Evolutionary conservation across 2,797 vertebrate species (phyloP).

Genomic region (Brachyalestes nurse): DNA sequence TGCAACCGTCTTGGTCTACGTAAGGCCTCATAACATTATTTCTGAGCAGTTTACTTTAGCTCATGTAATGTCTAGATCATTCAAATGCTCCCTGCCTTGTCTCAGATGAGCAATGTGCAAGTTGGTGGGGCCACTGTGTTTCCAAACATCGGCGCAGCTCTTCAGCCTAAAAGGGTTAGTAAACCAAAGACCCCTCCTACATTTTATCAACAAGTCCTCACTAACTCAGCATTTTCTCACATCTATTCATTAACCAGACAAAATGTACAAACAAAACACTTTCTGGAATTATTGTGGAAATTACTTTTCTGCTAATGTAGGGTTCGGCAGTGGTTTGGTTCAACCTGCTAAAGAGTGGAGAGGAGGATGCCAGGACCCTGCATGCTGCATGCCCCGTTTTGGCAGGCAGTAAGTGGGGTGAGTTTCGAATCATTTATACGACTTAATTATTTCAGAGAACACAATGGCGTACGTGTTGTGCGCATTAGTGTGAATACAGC

Average conservation of each 20-base stretch:
- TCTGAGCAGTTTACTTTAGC: background rate
- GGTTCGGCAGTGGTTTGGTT: slow-evolving; percentile 64
- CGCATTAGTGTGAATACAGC: background rate
- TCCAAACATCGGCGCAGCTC: slow-evolving; percentile 83
- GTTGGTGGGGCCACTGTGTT: slow-evolving; percentile 87
- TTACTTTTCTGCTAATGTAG: slow-evolving; percentile 23
- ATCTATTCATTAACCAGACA: no score
- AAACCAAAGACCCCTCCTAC: background rate
- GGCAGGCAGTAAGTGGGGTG: slow-evolving; percentile 64
- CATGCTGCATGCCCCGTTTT: slow-evolving; percentile 64
- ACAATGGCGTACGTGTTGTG: no score
- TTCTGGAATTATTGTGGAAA: no score
- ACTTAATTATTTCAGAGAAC: no score
- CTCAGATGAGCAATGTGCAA: slow-evolving; percentile 87
- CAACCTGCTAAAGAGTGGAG: slow-evolving; percentile 59
- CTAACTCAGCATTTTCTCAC: no score
- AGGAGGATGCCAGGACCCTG: slow-evolving; percentile 50
- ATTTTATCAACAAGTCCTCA: no score
- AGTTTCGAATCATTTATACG: background rate
- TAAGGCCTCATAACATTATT: slow-evolving; percentile 14
- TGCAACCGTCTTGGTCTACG: slow-evolving; percentile 62
- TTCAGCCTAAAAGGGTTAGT: slow-evolving; percentile 85
- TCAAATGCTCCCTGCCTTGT: background rate
- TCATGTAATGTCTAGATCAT: background rate
- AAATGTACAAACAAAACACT: background rate